phyloP scores from a whole-genome alignment of 2,113 vertebrate genomes.

The Grus americana region DNA sequence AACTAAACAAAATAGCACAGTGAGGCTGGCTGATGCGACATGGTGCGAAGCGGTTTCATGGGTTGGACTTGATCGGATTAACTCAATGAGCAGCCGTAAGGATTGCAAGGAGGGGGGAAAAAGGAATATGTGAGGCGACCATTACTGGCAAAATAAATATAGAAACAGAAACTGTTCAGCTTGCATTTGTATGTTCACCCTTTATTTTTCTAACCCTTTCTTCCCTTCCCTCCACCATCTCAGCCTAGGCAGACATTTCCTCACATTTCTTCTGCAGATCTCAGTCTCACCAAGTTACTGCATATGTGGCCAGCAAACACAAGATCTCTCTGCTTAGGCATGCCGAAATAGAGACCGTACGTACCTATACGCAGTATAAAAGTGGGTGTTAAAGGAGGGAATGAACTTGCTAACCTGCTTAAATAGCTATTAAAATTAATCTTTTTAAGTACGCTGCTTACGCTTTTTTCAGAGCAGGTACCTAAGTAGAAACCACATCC shows the following conservation, averaged over 20 bases:
- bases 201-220: background rate
- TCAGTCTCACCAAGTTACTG: too few species aligned
- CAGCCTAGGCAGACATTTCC: background rate
- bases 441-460: background rate
- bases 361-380: too few species aligned
- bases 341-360: background rate
- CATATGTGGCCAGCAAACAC: accelerated
- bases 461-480: background rate
- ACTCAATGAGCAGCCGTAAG: background rate
- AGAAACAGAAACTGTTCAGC: background rate
- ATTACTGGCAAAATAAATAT: background rate
- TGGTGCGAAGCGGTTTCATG: background rate
- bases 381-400: background rate
- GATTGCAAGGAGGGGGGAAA: background rate
- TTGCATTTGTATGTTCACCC: background rate
- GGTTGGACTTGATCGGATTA: background rate
- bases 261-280: background rate
- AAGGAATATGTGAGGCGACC: background rate
- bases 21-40: background rate
- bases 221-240: background rate
- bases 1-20: background rate
- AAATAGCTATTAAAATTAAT: background rate
- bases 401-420: background rate
- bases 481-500: background rate
- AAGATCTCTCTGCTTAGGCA: background rate